A percentile compares a stretch with the other conserved stretches of the same genome.
Evolutionary conservation across 2,113 vertebrate genomes (phyloP).

Genomic region (Eolophus roseicapilla): DNA sequence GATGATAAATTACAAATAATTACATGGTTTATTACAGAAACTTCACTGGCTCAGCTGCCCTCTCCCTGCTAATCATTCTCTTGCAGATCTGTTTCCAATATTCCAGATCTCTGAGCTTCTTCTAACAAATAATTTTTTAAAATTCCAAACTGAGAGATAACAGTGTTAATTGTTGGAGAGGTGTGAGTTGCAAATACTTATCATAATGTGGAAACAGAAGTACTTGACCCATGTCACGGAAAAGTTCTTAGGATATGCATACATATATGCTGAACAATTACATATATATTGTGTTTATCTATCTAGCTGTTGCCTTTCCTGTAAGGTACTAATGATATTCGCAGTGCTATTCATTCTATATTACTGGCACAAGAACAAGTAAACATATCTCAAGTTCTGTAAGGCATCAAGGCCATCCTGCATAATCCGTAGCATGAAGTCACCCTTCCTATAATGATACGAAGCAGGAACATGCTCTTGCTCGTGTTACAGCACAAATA

Average conservation of each 20-base stretch:
- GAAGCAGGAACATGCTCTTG: background rate
- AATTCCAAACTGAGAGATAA: background rate
- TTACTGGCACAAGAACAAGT: background rate
- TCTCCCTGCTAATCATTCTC: background rate
- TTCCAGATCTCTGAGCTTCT: background rate
- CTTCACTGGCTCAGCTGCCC: background rate
- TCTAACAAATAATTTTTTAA: background rate
- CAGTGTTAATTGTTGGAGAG: background rate
- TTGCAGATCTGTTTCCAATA: background rate
- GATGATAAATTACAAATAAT: background rate
- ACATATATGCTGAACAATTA: background rate
- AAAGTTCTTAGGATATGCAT: background rate
- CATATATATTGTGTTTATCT: background rate
- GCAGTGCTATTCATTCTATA: background rate
- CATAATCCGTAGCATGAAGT: slow-evolving; percentile 28
- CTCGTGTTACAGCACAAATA: slow-evolving; percentile 53
- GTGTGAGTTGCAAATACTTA: background rate
- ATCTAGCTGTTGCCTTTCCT: background rate
- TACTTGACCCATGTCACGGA: background rate
- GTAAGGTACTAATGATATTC: background rate
- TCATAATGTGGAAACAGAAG: background rate
- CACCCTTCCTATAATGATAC: slow-evolving; percentile 25
- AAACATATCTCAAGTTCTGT: background rate
- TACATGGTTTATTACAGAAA: background rate
- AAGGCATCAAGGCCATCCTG: background rate